Evolutionary conservation across 2,888 invertebrate species (phyloP), one percentile per base, ranked within the genome.

Genomic region (Mythimna ferrago): DNA sequence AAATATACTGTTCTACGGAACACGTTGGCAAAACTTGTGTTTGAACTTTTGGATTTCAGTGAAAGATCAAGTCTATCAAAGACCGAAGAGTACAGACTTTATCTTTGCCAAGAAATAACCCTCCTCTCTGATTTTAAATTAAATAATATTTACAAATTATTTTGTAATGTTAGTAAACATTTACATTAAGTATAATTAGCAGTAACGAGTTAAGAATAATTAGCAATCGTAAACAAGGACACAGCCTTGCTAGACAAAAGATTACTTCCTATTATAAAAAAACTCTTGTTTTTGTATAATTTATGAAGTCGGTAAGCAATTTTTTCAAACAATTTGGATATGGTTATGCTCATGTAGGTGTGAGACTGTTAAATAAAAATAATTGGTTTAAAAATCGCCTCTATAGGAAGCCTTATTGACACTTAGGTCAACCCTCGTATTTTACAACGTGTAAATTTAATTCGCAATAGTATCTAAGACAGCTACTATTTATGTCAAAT

Each of bases 221-320:
- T 51, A 64, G n/a, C 32, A 48, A 54, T 51, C 19, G 32, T 41
- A 26, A 64, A 64, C 78, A 71, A 76, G 71, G 71, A 64, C 77
- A 32, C 21, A 71, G 14, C 71, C 75, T 71, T 41, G 58, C 44
- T 60, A 19, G 16, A 11, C 54, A 14, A 41, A 32, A 41, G 48
- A 38, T 60, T 35, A 72, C 71, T 65, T 78, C 72, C 78, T 76
- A 16, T 9, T 14, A 73, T 1, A 26, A 73, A 64, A 44, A 69
- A 69, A 16, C 14, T 3, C 1, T 41, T 10, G 54, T 61, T 74
- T 74, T 51, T 48, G 16, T 57, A 21, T 9, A n/a, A 54, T 32
- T 26, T 19, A 26, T 32, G 11, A 57, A 57, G 62, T 48, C 26
- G 19, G 21, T 70, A 32, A 0, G 7, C 10, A 0, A 19, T n/a